phyloP scores from a whole-genome alignment of 2,113 vertebrate genomes.

The Anarhynchus alexandrinus region DNA sequence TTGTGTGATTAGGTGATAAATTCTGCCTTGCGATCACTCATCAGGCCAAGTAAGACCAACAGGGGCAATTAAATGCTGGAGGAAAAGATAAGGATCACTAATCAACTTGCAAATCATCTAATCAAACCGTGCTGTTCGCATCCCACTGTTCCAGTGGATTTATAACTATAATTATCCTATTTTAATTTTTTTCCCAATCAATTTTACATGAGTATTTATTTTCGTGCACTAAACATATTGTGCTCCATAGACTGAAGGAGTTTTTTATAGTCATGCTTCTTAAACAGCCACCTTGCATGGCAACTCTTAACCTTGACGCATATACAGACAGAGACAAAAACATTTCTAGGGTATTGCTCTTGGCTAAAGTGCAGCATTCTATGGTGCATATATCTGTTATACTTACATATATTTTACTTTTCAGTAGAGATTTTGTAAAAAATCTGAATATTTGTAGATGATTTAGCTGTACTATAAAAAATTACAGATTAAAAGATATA shows the following conservation, averaged over 20 bases:
- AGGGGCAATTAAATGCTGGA: conserved; percentile 28
- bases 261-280: conserved; percentile 30
- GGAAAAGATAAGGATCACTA: conserved; percentile 53
- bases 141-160: conserved; percentile 53
- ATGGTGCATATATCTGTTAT: neutral
- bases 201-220: conserved; percentile 60
- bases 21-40: neutral
- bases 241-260: neutral
- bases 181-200: conserved; percentile 62
- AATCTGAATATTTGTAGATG: neutral
- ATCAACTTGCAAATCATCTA: conserved; percentile 67
- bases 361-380: neutral
- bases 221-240: conserved; percentile 33
- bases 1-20: neutral
- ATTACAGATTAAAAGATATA: neutral
- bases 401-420: neutral
- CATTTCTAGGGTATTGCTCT: neutral
- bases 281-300: conserved; percentile 11
- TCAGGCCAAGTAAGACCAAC: conserved; percentile 32
- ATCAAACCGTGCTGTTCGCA: conserved; percentile 40
- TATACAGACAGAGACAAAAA: neutral
- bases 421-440: neutral
- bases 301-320: conserved; percentile 18
- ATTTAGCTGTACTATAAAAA: neutral
- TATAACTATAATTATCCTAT: conserved; percentile 55